These are phyloP conservation scores for Erebia ligea DNA, from an alignment of 2,888 invertebrate species.

Conservation along the genomic window DNA sequence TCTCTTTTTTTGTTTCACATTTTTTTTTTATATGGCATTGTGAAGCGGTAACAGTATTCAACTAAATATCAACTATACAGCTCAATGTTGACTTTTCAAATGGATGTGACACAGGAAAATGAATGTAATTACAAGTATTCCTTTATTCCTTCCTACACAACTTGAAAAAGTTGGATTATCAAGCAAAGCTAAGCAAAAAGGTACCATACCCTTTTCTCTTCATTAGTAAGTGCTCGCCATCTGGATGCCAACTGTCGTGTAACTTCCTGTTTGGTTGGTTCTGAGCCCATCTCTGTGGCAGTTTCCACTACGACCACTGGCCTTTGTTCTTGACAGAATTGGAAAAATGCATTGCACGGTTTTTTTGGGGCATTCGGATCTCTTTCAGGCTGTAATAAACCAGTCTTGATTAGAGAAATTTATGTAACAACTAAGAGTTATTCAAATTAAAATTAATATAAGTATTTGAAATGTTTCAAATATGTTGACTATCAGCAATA, in stretches of 20 bases:
- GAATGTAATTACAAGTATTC: too few species aligned
- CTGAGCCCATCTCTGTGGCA: constrained; percentile 84
- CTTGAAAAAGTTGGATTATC: neutral
- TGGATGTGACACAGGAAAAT: too few species aligned
- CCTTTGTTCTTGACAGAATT: constrained; percentile 91
- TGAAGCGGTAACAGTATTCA: too few species aligned
- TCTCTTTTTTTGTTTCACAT: too few species aligned
- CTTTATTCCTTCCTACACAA: too few species aligned
- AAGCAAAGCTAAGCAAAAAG: neutral
- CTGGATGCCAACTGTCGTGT: constrained; percentile 88
- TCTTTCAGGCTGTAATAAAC: constrained; percentile 66
- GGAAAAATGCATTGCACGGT: constrained; percentile 91
- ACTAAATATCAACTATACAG: too few species aligned
- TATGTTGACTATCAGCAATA: too few species aligned
- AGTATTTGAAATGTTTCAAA: too few species aligned
- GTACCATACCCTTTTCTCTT: constrained; percentile 86
- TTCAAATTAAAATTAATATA: too few species aligned
- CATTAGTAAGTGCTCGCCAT: constrained; percentile 87
- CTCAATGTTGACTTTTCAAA: too few species aligned
- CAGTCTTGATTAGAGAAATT: neutral
- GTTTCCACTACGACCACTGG: constrained; percentile 88
- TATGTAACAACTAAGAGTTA: neutral
- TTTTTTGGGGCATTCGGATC: constrained; percentile 91
- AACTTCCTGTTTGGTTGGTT: constrained; percentile 89
- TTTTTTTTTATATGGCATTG: too few species aligned